Evolutionary conservation across 92 coral and sea anemone genomes (phyloP), one percentile per base, ranked within the genome.

Genomic region (Umimayanthus kanabou): DNA sequence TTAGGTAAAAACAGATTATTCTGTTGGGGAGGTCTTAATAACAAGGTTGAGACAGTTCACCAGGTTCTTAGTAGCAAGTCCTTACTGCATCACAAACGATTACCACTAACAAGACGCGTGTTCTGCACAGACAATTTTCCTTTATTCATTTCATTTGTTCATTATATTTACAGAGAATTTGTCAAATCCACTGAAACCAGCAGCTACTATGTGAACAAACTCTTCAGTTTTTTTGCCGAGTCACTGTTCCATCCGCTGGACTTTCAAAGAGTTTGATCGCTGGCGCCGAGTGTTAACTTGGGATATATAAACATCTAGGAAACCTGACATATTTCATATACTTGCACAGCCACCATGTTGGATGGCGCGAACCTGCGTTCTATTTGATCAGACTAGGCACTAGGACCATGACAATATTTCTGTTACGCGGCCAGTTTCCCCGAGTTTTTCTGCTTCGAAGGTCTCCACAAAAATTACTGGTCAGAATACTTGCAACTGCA

Each of bases 121-220:
- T 53, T 11, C 58, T 53, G 25, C 79, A 75, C 50, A 75, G 79
- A 75, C 53, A 43, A 33, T 75, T 75, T 39, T 73, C 79, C n/a
- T 75, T 75, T 75, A 75, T 75, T 75, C 2, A 75, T 75, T 73
- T 75, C 79, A 74, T 74, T 74, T 33, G 13, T 37, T 75, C 79
- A 39, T 75, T 75, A 75, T 75, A 75, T 75, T 75, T 75, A 75
- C 79, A 75, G 53, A 75, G n/a, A 75, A 43, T 39, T 75, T 75
- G 79, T 37, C 79, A 75, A 22, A 75, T 37, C 79, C 42, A 40
- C 18, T 61, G 69, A 61, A 61, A 61, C 26, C 25, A 61, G 69
- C 25, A 8, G 69, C 25, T 18, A 61, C 26, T 0, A 20, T 9
- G 20, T 13, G 18, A 61, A 0, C 69, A 23, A 61, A 61, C 25